Evolutionary conservation across 2,113 vertebrate genomes (phyloP).

Genomic region (Collichthys lucidus): DNA sequence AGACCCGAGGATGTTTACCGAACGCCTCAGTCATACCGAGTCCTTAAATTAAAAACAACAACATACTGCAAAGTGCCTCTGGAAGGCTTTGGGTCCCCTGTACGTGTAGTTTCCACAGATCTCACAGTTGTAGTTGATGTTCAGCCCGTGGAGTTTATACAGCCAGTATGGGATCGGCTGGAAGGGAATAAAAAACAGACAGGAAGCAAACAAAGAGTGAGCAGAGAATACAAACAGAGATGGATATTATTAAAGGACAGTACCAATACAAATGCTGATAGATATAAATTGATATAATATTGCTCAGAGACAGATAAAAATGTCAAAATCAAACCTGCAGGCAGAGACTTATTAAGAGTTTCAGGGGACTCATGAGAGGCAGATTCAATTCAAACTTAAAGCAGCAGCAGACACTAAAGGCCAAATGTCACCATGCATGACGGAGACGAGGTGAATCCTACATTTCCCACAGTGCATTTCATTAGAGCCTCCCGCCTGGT

Average conservation of each 20-base stretch:
- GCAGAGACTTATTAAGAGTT: not conserved
- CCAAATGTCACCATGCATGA: too few relatives aligned
- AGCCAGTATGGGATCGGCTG: constrained; percentile 98
- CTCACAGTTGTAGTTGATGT: constrained; percentile 99
- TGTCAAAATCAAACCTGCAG: not conserved
- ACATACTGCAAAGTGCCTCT: constrained; percentile 84
- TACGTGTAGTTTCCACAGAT: constrained; percentile 99
- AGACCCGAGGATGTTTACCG: not conserved
- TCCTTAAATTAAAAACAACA: not conserved
- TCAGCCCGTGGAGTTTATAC: constrained; percentile 96
- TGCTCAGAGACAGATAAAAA: not conserved
- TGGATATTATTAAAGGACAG: not conserved
- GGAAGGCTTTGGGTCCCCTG: constrained; percentile 97
- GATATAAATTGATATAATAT: not conserved
- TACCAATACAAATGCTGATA: not conserved
- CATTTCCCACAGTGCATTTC: not conserved
- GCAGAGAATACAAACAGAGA: not conserved
- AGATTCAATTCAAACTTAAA: too few relatives aligned
- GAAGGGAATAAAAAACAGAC: constrained; percentile 24
- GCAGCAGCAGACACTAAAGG: too few relatives aligned
- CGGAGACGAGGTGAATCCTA: not conserved
- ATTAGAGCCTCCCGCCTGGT: not conserved
- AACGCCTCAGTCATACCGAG: not conserved
- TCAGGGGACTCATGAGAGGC: too few relatives aligned
- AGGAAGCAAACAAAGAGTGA: not conserved